Evolutionary conservation across 1,140 invertebrate species (phyloP), one percentile per base, ranked within the genome.

Genomic region (Ericerus pela): DNA sequence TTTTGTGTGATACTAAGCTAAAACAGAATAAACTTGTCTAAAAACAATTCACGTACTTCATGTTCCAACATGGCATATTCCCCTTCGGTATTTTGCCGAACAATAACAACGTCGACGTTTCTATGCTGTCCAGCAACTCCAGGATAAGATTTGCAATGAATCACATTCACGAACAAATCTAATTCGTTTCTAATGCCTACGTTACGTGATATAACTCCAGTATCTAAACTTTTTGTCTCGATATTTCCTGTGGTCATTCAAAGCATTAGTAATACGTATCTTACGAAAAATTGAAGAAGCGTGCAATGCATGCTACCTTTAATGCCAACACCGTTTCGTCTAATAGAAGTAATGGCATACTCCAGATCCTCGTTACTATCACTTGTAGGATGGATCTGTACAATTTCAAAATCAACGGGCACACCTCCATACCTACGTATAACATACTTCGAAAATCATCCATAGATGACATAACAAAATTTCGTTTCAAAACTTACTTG

Each of bases 21-120:
- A n/a, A n/a, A n/a, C n/a, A n/a, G n/a, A n/a, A n/a, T n/a, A n/a
- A n/a, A n/a, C n/a, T 10, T 33, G 8, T 33, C n/a, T 8, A 33
- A 33, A 33, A 33, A 33, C 30, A 33, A 33, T 16, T 53, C n/a
- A 53, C 24, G 24, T n/a, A 78, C 75, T 66, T 95, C 89, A 70
- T 99, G 96, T 67, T 99, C 96, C 67, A 98, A 76, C 81, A 97
- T 96, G 59, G 88, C 86, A 68, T 95, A 95, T 72, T 95, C 90
- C 33, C 90, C 90, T 69, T 91, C 88, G 14, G 85, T 93, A 69
- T 99, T 99, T 71, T 99, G 94, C 64, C 90, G 75, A 28, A 99
- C 85, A 53, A 98, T 87, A 24, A 89, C 79, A 67, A 99, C 79
- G 72, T 99, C 90, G 59, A 99, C 83, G 70, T 94, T 79, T 61